These are phyloP conservation scores for Petrocephalus zakoni DNA, from an alignment of 2,113 vertebrate species.

Conservation along the genomic window DNA sequence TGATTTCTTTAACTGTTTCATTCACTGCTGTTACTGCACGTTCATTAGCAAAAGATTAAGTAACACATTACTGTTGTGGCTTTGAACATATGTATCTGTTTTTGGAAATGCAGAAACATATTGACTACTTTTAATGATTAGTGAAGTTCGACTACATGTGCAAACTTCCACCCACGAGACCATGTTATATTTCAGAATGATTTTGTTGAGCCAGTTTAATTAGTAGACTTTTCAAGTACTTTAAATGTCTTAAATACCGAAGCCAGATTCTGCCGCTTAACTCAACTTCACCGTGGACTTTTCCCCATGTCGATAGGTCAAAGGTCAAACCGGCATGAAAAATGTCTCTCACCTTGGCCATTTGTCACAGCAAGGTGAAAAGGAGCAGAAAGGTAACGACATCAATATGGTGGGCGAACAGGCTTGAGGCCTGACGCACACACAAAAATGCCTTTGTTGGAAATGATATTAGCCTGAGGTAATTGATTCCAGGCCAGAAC, in stretches of 20 bases:
- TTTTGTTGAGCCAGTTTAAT: neutral
- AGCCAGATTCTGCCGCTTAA: neutral
- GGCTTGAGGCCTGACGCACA: slow-evolving; percentile 47
- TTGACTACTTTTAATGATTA: neutral
- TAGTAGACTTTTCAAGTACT: neutral
- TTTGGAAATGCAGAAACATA: neutral
- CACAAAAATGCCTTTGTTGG: slow-evolving; percentile 72
- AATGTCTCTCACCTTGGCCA: slow-evolving; percentile 41
- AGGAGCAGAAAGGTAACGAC: slow-evolving; percentile 58
- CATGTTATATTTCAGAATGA: neutral
- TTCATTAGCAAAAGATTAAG: neutral
- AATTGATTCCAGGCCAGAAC: slow-evolving; percentile 90
- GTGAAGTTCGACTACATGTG: neutral
- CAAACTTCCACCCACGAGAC: neutral
- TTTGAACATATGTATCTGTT: neutral
- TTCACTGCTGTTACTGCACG: neutral
- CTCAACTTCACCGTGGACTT: neutral
- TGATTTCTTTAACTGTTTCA: neutral
- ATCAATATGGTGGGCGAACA: slow-evolving; percentile 34
- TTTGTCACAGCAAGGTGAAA: slow-evolving; percentile 52
- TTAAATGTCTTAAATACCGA: neutral
- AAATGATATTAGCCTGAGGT: slow-evolving; percentile 81
- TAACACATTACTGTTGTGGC: neutral
- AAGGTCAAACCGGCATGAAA: slow-evolving; percentile 8
- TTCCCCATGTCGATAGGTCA: neutral